Base-by-base conservation (phyloP, 2,888 invertebrate species). In the Idaea straminata region DNA sequence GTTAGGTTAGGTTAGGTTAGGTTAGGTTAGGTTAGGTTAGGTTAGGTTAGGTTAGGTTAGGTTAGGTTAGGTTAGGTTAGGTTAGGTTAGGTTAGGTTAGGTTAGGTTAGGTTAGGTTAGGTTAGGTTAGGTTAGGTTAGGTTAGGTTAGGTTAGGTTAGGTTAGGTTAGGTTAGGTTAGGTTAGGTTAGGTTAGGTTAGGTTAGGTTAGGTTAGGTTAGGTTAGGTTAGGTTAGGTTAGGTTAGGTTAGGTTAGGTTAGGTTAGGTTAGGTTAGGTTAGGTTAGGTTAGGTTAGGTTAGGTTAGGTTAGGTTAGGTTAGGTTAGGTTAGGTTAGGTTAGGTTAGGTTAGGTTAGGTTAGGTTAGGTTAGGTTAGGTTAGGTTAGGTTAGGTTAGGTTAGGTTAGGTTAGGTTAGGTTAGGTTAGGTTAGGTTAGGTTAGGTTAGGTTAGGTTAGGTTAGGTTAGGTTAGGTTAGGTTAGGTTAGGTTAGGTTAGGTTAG, bases 131-230 rank as follows among this genome's bases (percentile, higher is more conserved):
- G n/a, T n/a, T n/a, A n/a, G n/a, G n/a, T n/a, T n/a, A n/a, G n/a
- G n/a, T n/a, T n/a, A n/a, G n/a, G n/a, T n/a, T n/a, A n/a, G n/a
- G n/a, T n/a, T n/a, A n/a, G n/a, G n/a, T n/a, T n/a, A n/a, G n/a
- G n/a, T n/a, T n/a, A n/a, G n/a, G n/a, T n/a, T n/a, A n/a, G n/a
- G n/a, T n/a, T n/a, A n/a, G n/a, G n/a, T n/a, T n/a, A n/a, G n/a
- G n/a, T n/a, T n/a, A n/a, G n/a, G n/a, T n/a, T n/a, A n/a, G n/a
- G n/a, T n/a, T n/a, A 62, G 65, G 62, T 65, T 65, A 62, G 65
- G 67, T 67, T 67, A 63, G 65, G 65, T 66, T 69, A 65, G 69
- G 67, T 69, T 69, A 64, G 69, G 66, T 69, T 69, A 64, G 69
- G 66, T 69, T 69, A 64, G 66, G 69, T 66, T 69, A 63, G 66